Percentiles rank a stretch among this genome's conserved stretches.
phyloP scores from a whole-genome alignment of 2,113 vertebrate species.

The Mesocricetus auratus region DNA sequence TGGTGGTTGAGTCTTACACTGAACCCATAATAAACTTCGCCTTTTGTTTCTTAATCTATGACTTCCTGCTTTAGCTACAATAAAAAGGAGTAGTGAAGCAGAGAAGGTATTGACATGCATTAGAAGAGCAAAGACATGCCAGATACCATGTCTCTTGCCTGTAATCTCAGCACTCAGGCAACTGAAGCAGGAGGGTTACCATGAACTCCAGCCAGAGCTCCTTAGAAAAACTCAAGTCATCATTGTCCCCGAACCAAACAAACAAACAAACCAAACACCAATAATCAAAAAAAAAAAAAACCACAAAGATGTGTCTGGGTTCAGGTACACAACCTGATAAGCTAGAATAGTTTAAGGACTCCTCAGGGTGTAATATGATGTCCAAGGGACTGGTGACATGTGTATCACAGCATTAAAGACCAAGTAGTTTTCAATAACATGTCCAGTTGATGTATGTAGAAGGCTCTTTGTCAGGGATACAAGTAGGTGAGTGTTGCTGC shows the following conservation, averaged over 20 bases:
- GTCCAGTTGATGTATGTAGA: neutral
- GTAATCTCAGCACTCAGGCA: neutral
- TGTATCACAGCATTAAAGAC: neutral
- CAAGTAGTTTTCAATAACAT: neutral
- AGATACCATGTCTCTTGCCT: neutral
- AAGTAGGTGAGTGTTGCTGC: neutral
- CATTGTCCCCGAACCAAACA: neutral
- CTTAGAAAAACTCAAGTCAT: neutral
- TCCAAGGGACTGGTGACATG: neutral
- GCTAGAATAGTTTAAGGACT: neutral
- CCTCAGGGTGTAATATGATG: neutral
- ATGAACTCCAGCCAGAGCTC: neutral
- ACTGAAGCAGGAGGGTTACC: neutral
- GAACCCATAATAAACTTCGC: neutral
- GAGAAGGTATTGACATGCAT: neutral
- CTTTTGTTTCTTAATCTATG: neutral
- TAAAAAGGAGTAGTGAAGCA: neutral
- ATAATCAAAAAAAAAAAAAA: neutral
- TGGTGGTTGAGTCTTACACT: neutral
- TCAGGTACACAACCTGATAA: neutral
- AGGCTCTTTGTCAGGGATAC: neutral
- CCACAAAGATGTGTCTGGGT: neutral
- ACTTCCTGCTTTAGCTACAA: neutral
- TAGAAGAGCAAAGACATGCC: neutral
- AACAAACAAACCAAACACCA: too few species aligned